phyloP scores from a whole-genome alignment of 2,888 invertebrate species.

The Scaptomyza cyrtandrae region DNA sequence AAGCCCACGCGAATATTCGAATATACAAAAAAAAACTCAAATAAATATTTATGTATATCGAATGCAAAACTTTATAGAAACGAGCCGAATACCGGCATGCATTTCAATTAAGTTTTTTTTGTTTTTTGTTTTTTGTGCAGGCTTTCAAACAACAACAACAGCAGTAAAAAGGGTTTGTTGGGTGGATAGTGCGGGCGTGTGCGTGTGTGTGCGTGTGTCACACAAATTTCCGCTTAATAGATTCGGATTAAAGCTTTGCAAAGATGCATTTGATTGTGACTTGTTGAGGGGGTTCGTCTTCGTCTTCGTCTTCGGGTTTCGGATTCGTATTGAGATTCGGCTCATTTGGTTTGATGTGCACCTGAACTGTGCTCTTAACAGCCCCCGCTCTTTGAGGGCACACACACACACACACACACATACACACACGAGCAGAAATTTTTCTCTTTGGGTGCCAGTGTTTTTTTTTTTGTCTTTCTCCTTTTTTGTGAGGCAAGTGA shows the following conservation, averaged over 20 bases:
- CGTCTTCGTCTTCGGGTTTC: constrained; percentile 25
- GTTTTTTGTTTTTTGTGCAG: constrained; percentile 18
- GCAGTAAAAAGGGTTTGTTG: constrained; percentile 16
- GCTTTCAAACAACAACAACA: constrained; percentile 18
- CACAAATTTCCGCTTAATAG: constrained; percentile 61
- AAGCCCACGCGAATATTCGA: constrained; percentile 46
- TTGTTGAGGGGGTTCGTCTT: constrained; percentile 50
- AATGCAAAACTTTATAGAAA: constrained; percentile 19
- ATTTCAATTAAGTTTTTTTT: constrained; percentile 47
- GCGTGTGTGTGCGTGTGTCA: constrained; percentile 6
- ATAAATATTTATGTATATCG: neutral
- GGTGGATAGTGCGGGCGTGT: neutral
- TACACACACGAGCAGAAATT: constrained; percentile 1
- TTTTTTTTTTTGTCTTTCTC: constrained; percentile 13
- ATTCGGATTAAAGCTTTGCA: constrained; percentile 49
- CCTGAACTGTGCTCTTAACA: constrained; percentile 51
- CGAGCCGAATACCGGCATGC: constrained; percentile 50
- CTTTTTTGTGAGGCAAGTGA: constrained; percentile 50
- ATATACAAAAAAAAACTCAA: constrained; percentile 19
- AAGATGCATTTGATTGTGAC: constrained; percentile 49
- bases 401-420: constrained; percentile 2
- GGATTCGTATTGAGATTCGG: constrained; percentile 29
- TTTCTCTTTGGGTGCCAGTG: constrained; percentile 31
- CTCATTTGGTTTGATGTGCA: constrained; percentile 42
- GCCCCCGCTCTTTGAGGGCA: constrained; percentile 12